Conservation (phyloP, 2,797 vertebrate genomes). For the Sebastes diploproa region DNA sequence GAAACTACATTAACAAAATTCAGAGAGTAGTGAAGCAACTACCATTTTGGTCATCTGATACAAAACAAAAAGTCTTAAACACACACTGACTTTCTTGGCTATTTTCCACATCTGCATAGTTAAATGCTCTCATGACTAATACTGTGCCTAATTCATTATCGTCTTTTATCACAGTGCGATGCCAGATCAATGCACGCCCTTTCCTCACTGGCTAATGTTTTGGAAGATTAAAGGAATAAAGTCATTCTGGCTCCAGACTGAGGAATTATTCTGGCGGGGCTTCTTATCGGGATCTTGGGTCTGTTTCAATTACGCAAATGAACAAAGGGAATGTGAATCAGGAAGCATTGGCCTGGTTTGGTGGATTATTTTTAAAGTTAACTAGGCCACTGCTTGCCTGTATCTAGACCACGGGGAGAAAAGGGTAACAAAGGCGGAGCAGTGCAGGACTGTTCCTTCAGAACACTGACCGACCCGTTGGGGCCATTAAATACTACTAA, state of each 20-base stretch:
- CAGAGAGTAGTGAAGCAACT: background rate
- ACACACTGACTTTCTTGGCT: background rate
- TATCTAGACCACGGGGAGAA: conserved; percentile 66
- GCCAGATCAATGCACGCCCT: conserved; percentile 13
- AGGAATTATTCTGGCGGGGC: conserved; percentile 19
- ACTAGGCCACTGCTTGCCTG: conserved; percentile 75
- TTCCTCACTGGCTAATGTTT: conserved; percentile 15
- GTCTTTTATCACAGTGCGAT: background rate
- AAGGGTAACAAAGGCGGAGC: conserved; percentile 52
- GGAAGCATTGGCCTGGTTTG: conserved; percentile 78
- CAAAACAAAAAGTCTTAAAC: background rate
- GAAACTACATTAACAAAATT: background rate
- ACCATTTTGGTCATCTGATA: background rate
- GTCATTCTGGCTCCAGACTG: conserved; percentile 28
- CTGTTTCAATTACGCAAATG: conserved; percentile 67
- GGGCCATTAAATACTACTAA: conserved; percentile 1
- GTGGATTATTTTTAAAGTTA: conserved; percentile 79
- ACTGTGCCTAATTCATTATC: background rate
- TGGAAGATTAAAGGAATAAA: conserved; percentile 41
- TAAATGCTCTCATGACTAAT: background rate
- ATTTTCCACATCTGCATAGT: background rate
- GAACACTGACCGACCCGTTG: conserved; percentile 21
- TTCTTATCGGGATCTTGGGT: conserved; percentile 61
- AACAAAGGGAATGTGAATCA: conserved; percentile 74
- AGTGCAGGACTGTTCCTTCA: conserved; percentile 41